These are phyloP conservation scores for Loxodonta africana DNA, from an alignment of 2,113 vertebrate genomes.

Conservation along the genomic window DNA sequence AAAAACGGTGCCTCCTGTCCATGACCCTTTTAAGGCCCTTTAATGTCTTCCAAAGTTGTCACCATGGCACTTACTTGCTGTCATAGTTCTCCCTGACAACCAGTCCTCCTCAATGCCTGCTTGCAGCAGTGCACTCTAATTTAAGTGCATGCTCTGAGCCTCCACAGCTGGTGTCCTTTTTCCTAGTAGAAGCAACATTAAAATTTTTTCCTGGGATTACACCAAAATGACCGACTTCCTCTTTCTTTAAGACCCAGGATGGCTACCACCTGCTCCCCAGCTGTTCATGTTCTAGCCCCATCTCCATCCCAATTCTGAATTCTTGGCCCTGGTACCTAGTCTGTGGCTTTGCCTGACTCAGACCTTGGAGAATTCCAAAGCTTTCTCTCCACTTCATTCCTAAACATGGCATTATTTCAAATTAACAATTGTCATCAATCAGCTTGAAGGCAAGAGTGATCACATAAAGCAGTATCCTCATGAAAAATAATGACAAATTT, in stretches of 20 bases:
- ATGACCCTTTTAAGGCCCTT: constrained; percentile 52
- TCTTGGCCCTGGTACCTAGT: neutral
- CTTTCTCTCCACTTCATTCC: neutral
- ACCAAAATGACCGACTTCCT: neutral
- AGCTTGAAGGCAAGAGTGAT: constrained; percentile 56
- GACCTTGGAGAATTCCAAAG: neutral
- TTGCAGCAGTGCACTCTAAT: neutral
- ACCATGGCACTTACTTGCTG: constrained; percentile 36
- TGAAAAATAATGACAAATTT: constrained; percentile 59
- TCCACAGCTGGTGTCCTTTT: neutral
- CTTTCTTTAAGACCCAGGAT: neutral
- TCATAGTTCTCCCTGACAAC: constrained; percentile 73
- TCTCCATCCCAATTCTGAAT: neutral
- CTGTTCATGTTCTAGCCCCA: neutral
- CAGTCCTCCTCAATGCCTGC: neutral
- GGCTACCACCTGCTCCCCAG: neutral
- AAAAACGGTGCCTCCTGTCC: constrained; percentile 28
- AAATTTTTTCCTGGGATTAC: neutral
- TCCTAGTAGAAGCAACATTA: neutral
- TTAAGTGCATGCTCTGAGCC: neutral
- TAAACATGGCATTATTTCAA: constrained; percentile 60
- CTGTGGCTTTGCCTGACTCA: neutral
- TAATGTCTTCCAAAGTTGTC: constrained; percentile 62
- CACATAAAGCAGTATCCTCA: constrained; percentile 41
- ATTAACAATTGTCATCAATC: constrained; percentile 58